Evolutionary conservation across 2,888 invertebrate genomes (phyloP), one percentile per base, ranked within the genome.

Genomic region (Heteropelma amictum): DNA sequence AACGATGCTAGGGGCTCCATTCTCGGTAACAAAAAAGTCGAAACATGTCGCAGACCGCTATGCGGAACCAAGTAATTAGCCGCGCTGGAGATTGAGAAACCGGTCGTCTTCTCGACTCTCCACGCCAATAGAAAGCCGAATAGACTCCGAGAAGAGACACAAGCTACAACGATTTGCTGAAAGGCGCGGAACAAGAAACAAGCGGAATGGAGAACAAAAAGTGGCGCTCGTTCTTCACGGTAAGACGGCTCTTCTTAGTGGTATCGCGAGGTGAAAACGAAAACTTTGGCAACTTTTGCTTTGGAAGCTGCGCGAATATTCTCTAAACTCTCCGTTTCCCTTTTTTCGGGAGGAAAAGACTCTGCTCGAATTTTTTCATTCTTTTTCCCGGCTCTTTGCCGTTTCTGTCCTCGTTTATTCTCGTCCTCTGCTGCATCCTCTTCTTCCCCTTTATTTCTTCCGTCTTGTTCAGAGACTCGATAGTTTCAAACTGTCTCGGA

Each of bases 61-160:
- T n/a, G 64, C 45, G 45, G 10, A 42, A 10, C 33, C 58, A 78
- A 77, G 82, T 85, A 85, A 85, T 85, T 85, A 85, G 82, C 80
- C 79, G 77, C 38, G n/a, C n/a, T 53, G 53, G 60, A 72, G 40
- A 21, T 40, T 14, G 40, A 63, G 49, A 47, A 53, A n/a, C n/a
- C n/a, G 23, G 21, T 40, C 28, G 14, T 33, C 35, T 21, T 14
- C 17, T 12, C 45, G n/a, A 14, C 14, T 54, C 47, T n/a, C 23
- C 19, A 7, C n/a, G 30, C 21, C n/a, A 49, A 53, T 17, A 2
- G 0, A n/a, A 19, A 38, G 17, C 23, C 45, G 49, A 35, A 64
- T 35, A 28, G 56, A 33, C 51, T 35, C 42, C 33, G 26, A 14
- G 28, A 7, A 28, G 49, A 30, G 33, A 35, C 10, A 28, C 8